Conservation (phyloP, 2,113 vertebrate genomes). For the Mungos mungo region DNA sequence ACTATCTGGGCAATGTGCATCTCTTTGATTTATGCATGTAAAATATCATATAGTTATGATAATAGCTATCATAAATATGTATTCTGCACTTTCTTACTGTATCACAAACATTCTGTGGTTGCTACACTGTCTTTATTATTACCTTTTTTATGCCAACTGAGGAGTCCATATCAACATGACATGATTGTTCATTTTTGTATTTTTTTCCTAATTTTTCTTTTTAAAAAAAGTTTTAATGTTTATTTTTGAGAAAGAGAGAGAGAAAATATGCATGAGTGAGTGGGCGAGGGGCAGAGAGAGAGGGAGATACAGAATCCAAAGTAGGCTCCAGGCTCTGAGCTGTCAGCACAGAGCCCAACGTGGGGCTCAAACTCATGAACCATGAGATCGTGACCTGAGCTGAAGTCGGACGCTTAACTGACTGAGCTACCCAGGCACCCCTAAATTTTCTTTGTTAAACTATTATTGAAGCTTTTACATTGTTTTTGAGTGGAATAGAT, state of each 20-base stretch:
- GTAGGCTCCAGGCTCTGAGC: too few relatives aligned
- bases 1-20: not conserved
- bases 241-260: too few relatives aligned
- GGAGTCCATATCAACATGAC: not conserved
- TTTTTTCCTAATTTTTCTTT: constrained; percentile 16
- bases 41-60: not conserved
- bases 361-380: too few relatives aligned
- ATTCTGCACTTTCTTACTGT: not conserved
- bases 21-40: not conserved
- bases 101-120: not conserved
- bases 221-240: too few relatives aligned
- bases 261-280: rapidly evolving
- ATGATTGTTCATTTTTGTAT: not conserved
- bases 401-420: too few relatives aligned
- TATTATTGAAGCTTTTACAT: constrained; percentile 38
- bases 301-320: too few relatives aligned
- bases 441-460: constrained; percentile 56
- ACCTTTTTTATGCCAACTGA: not conserved
- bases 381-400: too few relatives aligned
- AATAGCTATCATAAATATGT: constrained; percentile 25
- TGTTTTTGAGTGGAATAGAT: not conserved
- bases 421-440: too few relatives aligned
- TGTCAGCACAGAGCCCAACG: too few relatives aligned
- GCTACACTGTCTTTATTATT: not conserved
- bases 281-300: too few relatives aligned